Evolutionary conservation across 2,797 vertebrate species (phyloP).

Genomic region (Cossypha polioptera): DNA sequence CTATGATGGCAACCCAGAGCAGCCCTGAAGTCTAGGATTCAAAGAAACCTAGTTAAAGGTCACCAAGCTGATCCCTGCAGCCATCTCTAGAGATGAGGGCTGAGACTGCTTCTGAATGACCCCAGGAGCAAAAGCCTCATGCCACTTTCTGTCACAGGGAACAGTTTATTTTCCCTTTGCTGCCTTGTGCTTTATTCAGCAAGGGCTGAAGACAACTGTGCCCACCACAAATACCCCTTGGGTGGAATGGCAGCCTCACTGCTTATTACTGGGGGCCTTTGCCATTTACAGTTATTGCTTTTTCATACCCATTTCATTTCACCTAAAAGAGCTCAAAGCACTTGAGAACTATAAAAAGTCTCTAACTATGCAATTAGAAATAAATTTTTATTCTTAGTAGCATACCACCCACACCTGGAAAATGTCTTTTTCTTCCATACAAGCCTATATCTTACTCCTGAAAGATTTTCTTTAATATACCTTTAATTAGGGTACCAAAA

Average conservation of each 20-base stretch:
- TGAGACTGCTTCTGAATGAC: neutral
- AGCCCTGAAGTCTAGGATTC: neutral
- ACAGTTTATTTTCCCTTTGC: neutral
- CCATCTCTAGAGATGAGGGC: neutral
- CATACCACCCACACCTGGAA: neutral
- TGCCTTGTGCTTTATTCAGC: neutral
- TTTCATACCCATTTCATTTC: constrained; percentile 9
- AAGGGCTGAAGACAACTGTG: neutral
- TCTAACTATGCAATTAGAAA: neutral
- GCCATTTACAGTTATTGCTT: neutral
- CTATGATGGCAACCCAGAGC: neutral
- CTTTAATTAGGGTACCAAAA: constrained; percentile 8
- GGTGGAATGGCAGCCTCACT: neutral
- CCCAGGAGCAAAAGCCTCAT: neutral
- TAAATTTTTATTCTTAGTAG: constrained; percentile 20
- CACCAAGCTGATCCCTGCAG: neutral
- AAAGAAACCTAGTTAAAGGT: constrained; percentile 7
- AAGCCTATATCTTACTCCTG: neutral
- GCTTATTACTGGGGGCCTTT: neutral
- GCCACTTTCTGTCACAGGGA: neutral
- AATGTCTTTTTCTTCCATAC: neutral
- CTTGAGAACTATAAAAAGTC: neutral
- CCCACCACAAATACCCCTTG: neutral
- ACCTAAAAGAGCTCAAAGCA: neutral
- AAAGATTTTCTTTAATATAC: neutral